A percentile compares a stretch with the other conserved stretches of the same genome.
Conservation (phyloP, 2,797 vertebrate genomes). For the Pipistrellus pygmaeus region DNA sequence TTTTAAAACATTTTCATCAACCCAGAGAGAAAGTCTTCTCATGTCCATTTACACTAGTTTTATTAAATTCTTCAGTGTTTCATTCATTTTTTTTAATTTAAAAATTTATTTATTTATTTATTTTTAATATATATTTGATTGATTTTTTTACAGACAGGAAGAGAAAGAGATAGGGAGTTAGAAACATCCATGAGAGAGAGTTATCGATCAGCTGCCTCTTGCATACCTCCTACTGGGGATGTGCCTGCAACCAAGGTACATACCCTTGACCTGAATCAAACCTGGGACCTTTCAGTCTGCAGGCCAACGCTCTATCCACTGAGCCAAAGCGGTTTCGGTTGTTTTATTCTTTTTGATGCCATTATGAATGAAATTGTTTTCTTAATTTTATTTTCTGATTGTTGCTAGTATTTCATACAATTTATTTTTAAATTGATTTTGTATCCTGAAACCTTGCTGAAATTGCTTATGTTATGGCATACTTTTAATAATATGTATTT, state of each 20-base stretch:
- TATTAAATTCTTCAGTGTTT: not conserved
- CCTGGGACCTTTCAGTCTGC: too few species aligned
- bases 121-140: too few species aligned
- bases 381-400: not conserved
- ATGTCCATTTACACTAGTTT: not conserved
- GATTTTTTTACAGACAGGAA: too few species aligned
- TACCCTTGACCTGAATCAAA: too few species aligned
- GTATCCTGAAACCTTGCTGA: not conserved
- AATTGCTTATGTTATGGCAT: not conserved
- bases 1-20: constrained; percentile 40
- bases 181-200: too few species aligned
- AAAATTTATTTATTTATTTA: too few species aligned
- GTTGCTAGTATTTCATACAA: not conserved
- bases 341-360: not conserved
- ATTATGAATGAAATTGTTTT: not conserved
- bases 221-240: too few species aligned
- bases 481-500: not conserved
- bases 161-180: too few species aligned
- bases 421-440: not conserved
- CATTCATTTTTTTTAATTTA: not conserved
- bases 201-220: too few species aligned
- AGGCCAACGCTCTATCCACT: too few species aligned
- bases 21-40: not conserved
- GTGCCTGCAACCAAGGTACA: too few species aligned
- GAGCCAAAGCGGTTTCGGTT: too few species aligned